These are phyloP conservation scores for Temnothorax longispinosus DNA, from an alignment of 1,140 invertebrate species.

Conservation along the genomic window DNA sequence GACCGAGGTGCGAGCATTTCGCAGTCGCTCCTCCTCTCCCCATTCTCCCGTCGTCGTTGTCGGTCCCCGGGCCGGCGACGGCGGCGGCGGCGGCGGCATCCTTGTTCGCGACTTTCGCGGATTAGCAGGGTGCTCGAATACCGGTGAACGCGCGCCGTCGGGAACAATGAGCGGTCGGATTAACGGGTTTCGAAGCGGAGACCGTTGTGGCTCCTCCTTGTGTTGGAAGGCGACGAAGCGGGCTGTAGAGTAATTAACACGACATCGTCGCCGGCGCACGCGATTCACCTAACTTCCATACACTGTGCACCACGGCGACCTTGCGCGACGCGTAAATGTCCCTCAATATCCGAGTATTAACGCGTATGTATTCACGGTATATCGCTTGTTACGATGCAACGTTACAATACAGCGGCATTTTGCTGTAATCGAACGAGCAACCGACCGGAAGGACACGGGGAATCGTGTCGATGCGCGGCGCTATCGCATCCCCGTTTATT, in stretches of 20 bases:
- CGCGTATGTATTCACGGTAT: background rate
- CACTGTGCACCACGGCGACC: background rate
- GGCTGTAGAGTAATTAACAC: conserved; percentile 60
- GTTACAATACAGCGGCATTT: conserved; percentile 26
- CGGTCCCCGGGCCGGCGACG: background rate
- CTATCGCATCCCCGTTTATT: conserved; percentile 3
- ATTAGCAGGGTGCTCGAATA: conserved; percentile 51
- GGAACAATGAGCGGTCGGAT: conserved; percentile 57
- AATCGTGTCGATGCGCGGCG: conserved; percentile 10
- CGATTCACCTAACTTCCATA: background rate
- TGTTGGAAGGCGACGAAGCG: conserved; percentile 52
- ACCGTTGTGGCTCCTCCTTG: conserved; percentile 23
- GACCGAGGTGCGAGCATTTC: conserved; percentile 20
- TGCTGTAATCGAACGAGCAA: conserved; percentile 11
- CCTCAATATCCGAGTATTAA: background rate
- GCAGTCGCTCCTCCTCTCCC: background rate
- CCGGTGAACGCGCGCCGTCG: background rate
- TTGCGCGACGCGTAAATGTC: conserved; percentile 12
- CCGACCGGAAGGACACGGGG: conserved; percentile 14
- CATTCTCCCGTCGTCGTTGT: background rate
- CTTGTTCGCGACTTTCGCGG: conserved; percentile 60
- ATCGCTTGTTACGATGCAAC: conserved; percentile 10
- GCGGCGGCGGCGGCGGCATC: background rate
- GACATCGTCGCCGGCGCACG: conserved; percentile 41
- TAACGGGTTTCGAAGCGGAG: conserved; percentile 51